These are phyloP conservation scores for Spicauda simplicius DNA, from an alignment of 2,888 invertebrate genomes.

Conservation along the genomic window DNA sequence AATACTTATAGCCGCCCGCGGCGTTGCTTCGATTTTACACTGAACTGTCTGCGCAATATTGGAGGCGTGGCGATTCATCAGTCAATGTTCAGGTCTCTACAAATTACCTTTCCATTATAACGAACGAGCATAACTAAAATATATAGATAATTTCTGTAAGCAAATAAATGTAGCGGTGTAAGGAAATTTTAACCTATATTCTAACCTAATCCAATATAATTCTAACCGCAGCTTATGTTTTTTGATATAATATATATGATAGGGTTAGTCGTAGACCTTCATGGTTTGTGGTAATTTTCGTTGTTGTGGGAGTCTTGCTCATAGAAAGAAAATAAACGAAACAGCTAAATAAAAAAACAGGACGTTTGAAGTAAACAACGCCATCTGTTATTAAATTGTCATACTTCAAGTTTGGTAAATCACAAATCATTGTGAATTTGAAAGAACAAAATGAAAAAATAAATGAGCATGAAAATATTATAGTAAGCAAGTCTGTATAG, in stretches of 20 bases:
- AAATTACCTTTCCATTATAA: constrained; percentile 37
- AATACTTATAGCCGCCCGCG: constrained; percentile 30
- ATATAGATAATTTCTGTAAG: constrained; percentile 24
- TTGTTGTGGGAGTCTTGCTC: too few species aligned
- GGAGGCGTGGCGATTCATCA: constrained; percentile 34
- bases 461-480: background rate
- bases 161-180: constrained; percentile 13
- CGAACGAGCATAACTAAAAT: constrained; percentile 36
- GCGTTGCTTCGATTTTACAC: constrained; percentile 27
- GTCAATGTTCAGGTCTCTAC: constrained; percentile 31
- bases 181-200: constrained; percentile 1
- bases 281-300: too few species aligned
- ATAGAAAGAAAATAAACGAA: too few species aligned
- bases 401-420: too few species aligned
- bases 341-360: too few species aligned
- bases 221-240: too few species aligned
- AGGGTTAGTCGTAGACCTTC: too few species aligned
- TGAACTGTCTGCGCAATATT: constrained; percentile 29
- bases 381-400: too few species aligned
- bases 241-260: too few species aligned
- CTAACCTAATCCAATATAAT: background rate
- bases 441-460: background rate
- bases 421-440: too few species aligned
- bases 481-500: background rate
- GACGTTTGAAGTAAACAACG: too few species aligned